Evolutionary conservation across 2,888 invertebrate species (phyloP), one percentile per base, ranked within the genome.

Genomic region (Meliscaeva auricollis): DNA sequence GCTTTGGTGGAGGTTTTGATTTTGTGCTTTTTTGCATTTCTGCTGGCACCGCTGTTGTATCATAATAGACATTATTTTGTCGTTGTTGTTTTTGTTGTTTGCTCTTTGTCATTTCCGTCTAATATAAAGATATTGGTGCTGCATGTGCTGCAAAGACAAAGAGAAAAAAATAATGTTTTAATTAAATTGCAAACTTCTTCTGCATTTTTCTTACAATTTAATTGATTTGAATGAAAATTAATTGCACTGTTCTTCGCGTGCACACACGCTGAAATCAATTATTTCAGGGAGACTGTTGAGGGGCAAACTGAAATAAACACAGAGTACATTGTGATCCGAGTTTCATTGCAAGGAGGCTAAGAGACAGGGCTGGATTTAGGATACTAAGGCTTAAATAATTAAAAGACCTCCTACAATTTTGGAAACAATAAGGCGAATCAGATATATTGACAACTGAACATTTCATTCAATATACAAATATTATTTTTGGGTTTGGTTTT

Each of bases 211-310:
- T 22, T 41, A 26, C 2, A 26, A 26, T 35, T 9, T 77, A 85
- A 77, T 76, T 85, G 81, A 76, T 77, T 73, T 22, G 66, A 81
- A 85, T 81, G 85, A 81, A 62, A 73, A 85, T 73, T 85, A 85
- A 85, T 85, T 81, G 73, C 68, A 13, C 56, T 50, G 1, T 30
- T 26, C 58, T 58, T 54, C 41, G 56, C 72, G 22, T 30, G 64
- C 46, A 41, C 50, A 50, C 64, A 35, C 26, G 58, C 15, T 79
- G 26, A 38, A 76, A 66, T 58, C 72, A 77, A 73, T 60, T 73
- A 64, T 62, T 64, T 32, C 62, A 46, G 64, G 46, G 64, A 46
- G 30, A 4, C 11, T 4, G 13, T 4, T 11, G 60, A 41, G 22
- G 17, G 6, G 11, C 0, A 0, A n/a, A n/a, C n/a, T n/a, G n/a